Base-by-base conservation (phyloP, 2,797 vertebrate species). In the Coregonus suidteri region DNA sequence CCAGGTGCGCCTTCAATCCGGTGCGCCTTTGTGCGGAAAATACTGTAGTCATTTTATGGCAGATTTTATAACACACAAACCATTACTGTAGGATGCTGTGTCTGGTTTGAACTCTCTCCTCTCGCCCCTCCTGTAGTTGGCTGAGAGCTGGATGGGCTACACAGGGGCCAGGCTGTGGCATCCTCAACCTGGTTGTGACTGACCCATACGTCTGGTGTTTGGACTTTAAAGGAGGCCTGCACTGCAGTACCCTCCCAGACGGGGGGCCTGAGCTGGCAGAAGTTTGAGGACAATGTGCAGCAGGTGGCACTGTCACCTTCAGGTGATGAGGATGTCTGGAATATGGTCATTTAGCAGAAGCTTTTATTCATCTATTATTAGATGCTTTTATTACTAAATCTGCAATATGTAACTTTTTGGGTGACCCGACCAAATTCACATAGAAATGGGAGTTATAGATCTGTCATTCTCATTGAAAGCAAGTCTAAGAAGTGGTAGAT, bases 121-220 rank as follows among this genome's bases (percentile, higher is more conserved):
- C 70, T n/a, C 66, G 18, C 0, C 70, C 20, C 66, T 20, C 66
- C 4, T 75, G 41, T 80, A 99, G 97, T 93, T 99, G 92, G 94
- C 97, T 89, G 98, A 99, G 86, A 97, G 97, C 91, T 99, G 98
- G 98, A 99, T 98, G 97, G 96, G 96, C 1, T 98, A 98, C 83
- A 95, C 94, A 0, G 97, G 97, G 98, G 71, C 98, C 98, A 16
- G 96, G 96, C 72, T 96, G 93, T 31, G 96, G 96, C 76, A 96
- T 98, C 16, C 92, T 98, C 77, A 97, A 96, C 88, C 89, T 99
- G 76, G 96, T 93, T 4, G 96, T 98, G 81, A 99, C 98, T 0
- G 97, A 98, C 75, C 96, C 95, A 83, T 94, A 95, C 16, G 84
- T 99, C 3, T 99, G 98, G 98, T 99, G 98, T 89, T 91, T 99